Evolutionary conservation across 2,797 vertebrate genomes (phyloP).

Genomic region (Alca torda): DNA sequence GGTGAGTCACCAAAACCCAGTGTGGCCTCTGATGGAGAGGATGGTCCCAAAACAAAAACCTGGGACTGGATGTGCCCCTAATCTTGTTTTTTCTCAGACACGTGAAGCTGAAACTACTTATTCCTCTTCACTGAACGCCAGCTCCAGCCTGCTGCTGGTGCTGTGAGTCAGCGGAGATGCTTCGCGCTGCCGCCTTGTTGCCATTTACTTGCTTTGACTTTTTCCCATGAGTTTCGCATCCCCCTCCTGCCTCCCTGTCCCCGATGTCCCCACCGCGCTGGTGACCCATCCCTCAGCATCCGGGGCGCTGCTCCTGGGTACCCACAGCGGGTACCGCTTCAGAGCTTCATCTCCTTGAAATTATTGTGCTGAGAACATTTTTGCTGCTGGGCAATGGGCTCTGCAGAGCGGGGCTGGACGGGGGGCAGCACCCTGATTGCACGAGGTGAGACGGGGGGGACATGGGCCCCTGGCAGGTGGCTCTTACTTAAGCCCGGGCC

Average conservation of each 20-base stretch:
- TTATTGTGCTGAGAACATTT: rapidly evolving
- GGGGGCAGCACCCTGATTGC: neutral
- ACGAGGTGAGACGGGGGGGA: neutral
- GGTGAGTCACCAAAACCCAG: neutral
- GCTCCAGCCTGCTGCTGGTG: neutral
- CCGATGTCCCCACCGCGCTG: rapidly evolving
- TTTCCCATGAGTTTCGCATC: neutral
- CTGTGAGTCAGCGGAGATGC: neutral
- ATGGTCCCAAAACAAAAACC: neutral
- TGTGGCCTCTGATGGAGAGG: neutral
- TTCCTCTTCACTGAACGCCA: neutral
- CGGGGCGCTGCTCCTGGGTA: neutral
- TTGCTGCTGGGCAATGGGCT: neutral
- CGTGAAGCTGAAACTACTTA: neutral
- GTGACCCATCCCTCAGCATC: neutral
- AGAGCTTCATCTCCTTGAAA: no score
- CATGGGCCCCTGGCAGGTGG: slow-evolving; percentile 72
- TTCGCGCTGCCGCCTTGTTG: neutral
- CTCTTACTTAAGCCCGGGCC: slow-evolving; percentile 57
- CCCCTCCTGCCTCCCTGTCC: neutral
- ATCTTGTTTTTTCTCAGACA: neutral
- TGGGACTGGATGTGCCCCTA: neutral
- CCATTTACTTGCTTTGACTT: slow-evolving; percentile 36
- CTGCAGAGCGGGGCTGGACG: rapidly evolving
- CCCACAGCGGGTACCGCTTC: rapidly evolving